phyloP scores from a whole-genome alignment of 92 coral and sea anemone species.

The Phenganax marumi region DNA sequence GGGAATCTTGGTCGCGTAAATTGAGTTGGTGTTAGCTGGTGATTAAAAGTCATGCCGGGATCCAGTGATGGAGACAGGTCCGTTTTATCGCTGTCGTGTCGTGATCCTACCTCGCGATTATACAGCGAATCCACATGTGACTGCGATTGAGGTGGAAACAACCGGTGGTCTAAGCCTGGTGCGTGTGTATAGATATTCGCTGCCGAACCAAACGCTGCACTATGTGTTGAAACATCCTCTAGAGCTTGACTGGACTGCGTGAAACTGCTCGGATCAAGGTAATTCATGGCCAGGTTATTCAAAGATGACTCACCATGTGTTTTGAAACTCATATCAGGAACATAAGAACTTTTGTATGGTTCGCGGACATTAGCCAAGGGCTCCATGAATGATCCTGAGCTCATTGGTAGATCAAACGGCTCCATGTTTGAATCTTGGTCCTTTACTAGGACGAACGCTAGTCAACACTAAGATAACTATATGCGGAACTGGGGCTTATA shows the following conservation, averaged over 20 bases:
- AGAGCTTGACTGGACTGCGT: constrained; percentile 21
- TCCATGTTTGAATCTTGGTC: constrained; percentile 8
- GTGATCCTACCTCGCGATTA: neutral
- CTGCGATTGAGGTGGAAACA: constrained; percentile 28
- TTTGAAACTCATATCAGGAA: constrained; percentile 30
- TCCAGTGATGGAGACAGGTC: constrained; percentile 27
- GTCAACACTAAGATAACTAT: neutral
- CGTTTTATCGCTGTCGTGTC: constrained; percentile 36
- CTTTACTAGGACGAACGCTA: neutral
- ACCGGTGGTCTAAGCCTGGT: constrained; percentile 34
- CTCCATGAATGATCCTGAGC: constrained; percentile 21
- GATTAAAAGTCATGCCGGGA: constrained; percentile 22
- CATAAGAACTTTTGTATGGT: constrained; percentile 33
- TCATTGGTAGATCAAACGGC: constrained; percentile 35
- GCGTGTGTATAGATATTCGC: constrained; percentile 33
- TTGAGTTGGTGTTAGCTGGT: constrained; percentile 13
- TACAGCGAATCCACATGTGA: neutral
- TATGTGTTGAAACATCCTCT: constrained; percentile 29
- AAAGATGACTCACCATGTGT: constrained; percentile 28
- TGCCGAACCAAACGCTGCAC: neutral
- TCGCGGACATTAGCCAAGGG: constrained; percentile 34
- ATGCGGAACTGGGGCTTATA: constrained; percentile 15
- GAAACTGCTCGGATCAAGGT: constrained; percentile 18
- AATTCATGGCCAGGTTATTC: constrained; percentile 15
- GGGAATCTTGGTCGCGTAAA: constrained; percentile 34